Evolutionary conservation across 2,113 vertebrate species (phyloP), one percentile per base, ranked within the genome.

Genomic region (Hippopotamus amphibius): DNA sequence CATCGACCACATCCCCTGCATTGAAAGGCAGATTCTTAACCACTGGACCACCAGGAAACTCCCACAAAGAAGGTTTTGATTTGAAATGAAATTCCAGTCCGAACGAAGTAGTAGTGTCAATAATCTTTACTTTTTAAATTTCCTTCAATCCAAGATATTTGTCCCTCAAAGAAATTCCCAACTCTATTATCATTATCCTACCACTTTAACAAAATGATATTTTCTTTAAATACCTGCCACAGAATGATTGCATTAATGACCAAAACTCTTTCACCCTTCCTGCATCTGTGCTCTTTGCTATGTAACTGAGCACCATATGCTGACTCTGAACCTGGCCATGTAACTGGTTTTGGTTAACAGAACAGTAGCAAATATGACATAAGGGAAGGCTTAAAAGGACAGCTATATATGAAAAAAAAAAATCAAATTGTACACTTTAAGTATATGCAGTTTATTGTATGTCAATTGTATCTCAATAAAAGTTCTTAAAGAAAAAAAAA

Each of bases 61-160:
- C 19, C 55, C 6, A 21, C 50, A 43, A 76, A 94, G 30, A 48
- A 82, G 12, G 21, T 71, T 71, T 95, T 90, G 53, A 80, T 88
- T 11, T 91, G 83, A n/a, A 65, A 77, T 5, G 41, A 14, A 93
- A 6, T 92, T 65, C 28, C 26, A 69, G 22, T 74, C 43, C 41
- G n/a, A 86, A 69, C 33, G 81, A 91, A 96, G n/a, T 26, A 81
- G 28, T 65, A 37, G 13, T 33, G n/a, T 4, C 63, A 91, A 33
- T 57, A 84, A 93, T 65, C 33, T 88, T 93, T 84, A 74, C 46
- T 85, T 92, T 33, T 92, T 61, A 92, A 71, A 94, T 66, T 41
- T 50, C 66, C 33, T 53, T 79, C 61, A 93, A 61, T 82, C 80
- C 7, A 86, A 95, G 33, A 83, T 33, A 91, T 43, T 30, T 33